Base-by-base conservation (phyloP, 2,113 vertebrate species). In the Gasterosteus aculeatus region DNA sequence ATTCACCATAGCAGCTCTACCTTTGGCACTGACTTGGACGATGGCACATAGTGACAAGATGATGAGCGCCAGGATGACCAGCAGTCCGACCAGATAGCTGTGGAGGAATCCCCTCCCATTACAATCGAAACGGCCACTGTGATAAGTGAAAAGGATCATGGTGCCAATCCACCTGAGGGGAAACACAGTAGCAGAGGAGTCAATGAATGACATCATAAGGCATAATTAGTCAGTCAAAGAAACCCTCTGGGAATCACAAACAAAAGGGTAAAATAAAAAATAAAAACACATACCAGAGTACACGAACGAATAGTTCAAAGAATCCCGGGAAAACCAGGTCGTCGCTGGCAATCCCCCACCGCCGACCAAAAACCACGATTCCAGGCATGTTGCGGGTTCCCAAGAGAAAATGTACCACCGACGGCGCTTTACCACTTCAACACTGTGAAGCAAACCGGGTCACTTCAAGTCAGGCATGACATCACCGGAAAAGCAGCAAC, bases 271-370 rank as follows among this genome's bases (percentile, higher is more conserved):
- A n/a, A n/a, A 33, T 33, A 33, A 33, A 33, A 33, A 33, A 33
- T 5, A 38, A 38, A 1, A 4, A 38, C 35, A 85, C 96, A 91
- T 88, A 98, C 97, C 96, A 99, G 42, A 95, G 56, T 5, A 95
- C 56, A 39, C 97, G 90, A 64, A 99, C 53, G 67, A 95, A 93
- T 29, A 99, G 81, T 72, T 99, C 97, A 67, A 98, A 94, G 18
- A 89, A 85, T 0, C 95, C 97, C 1, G 98, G 97, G 59, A 99
- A 95, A 4, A 99, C 97, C n/a, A 99, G 89, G 80, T 99, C 97
- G 63, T 99, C 98, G 70, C 97, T 98, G 82, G 96, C 97, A 22
- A 99, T 95, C 15, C 94, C 94, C 98, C 98, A 99, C 64, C 98
- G 96, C 85, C 98, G 92, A 39, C 96, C 96, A 68, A 98, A 97